phyloP scores from a whole-genome alignment of 2,888 invertebrate genomes.

The Pammene fasciana region DNA sequence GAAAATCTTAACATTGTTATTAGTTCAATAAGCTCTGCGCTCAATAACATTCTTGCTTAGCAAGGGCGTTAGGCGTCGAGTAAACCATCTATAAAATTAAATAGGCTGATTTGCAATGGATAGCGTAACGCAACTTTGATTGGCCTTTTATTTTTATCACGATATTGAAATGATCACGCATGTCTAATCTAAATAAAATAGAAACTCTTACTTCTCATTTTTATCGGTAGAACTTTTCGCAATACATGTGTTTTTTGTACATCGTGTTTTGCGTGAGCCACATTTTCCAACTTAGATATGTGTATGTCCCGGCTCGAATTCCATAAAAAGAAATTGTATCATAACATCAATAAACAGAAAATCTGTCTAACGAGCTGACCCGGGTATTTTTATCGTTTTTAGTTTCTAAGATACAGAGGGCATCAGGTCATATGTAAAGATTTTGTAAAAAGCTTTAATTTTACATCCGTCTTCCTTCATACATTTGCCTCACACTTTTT shows the following conservation, averaged over 20 bases:
- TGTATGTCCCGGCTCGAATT: no score
- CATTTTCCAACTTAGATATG: no score
- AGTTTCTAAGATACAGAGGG: no score
- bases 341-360: no score
- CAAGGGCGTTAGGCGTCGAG: slow-evolving; percentile 14
- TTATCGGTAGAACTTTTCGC: background rate
- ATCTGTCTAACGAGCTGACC: no score
- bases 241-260: background rate
- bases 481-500: no score
- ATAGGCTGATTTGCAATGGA: slow-evolving; percentile 17
- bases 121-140: slow-evolving; percentile 21
- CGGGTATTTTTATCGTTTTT: no score
- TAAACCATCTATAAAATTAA: slow-evolving; percentile 16
- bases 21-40: slow-evolving; percentile 28
- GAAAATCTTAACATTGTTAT: slow-evolving; percentile 41
- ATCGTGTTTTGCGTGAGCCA: no score
- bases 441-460: no score
- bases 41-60: slow-evolving; percentile 28
- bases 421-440: no score
- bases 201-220: slow-evolving; percentile 31
- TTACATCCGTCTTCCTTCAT: no score
- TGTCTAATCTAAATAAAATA: slow-evolving; percentile 33
- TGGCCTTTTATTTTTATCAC: slow-evolving; percentile 31
- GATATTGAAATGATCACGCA: slow-evolving; percentile 29
- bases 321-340: no score